phyloP scores from a whole-genome alignment of 2,113 vertebrate species.

The Psammodynastes pulverulentus region DNA sequence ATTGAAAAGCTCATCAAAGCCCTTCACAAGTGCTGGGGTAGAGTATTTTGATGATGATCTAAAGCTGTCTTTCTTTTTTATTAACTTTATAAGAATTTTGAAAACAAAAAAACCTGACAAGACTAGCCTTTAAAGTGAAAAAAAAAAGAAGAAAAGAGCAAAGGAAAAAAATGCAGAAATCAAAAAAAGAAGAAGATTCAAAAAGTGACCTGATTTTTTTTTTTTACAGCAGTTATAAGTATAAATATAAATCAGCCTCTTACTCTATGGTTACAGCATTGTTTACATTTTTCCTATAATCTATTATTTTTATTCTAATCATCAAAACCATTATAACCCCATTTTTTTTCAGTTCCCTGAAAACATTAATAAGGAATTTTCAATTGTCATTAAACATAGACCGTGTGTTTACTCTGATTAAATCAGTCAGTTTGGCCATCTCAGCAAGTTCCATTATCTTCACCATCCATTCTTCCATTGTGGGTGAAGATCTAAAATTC shows the following conservation, averaged over 20 bases:
- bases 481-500: not conserved
- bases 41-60: not conserved
- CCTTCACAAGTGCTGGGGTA: not conserved
- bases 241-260: not conserved
- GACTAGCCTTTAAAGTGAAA: not conserved
- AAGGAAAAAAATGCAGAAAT: not conserved
- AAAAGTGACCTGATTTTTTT: not conserved
- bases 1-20: not conserved
- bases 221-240: not conserved
- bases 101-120: not conserved
- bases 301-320: not conserved
- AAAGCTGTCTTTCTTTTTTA: not conserved
- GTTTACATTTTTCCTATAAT: not conserved
- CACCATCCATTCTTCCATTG: not conserved
- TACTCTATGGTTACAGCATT: not conserved
- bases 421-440: not conserved
- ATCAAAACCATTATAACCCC: not conserved
- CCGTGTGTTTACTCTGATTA: not conserved
- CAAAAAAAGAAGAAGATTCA: not conserved
- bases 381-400: not conserved
- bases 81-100: not conserved
- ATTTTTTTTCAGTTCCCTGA: not conserved
- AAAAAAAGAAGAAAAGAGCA: not conserved
- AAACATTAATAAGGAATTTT: not conserved
- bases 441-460: not conserved